Percentiles rank a stretch among this genome's conserved stretches.
phyloP scores from a whole-genome alignment of 37 sponge, comb jelly and placozoan genomes.

The Spongilla lacustris region DNA sequence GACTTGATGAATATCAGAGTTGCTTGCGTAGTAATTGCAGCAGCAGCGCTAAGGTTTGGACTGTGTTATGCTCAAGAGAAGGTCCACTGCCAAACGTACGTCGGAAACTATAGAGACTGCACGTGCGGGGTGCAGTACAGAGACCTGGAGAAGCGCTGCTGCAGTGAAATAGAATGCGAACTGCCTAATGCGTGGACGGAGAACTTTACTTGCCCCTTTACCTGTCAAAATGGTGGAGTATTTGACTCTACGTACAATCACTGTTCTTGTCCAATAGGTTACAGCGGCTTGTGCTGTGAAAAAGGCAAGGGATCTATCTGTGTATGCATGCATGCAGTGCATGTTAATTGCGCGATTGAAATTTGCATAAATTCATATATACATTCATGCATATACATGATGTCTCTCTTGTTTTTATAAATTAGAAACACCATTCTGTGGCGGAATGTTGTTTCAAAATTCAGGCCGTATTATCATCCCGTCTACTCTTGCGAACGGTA shows the following conservation, averaged over 20 bases:
- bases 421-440: conserved; percentile 57
- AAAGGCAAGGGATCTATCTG: conserved; percentile 29
- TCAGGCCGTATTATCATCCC: not conserved
- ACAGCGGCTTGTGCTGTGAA: conserved; percentile 63
- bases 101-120: conserved; percentile 27
- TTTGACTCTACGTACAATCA: not conserved
- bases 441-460: conserved; percentile 4
- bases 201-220: conserved; percentile 36
- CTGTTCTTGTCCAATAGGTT: conserved; percentile 19
- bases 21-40: not conserved
- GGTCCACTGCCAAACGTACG: not conserved
- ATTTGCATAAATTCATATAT: no score
- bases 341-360: no score
- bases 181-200: conserved; percentile 14
- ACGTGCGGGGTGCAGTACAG: conserved; percentile 31
- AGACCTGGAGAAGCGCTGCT: conserved; percentile 43
- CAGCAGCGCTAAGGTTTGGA: not conserved
- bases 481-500: not conserved
- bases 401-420: no score
- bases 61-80: not conserved
- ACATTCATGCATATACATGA: no score
- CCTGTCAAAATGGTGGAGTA: conserved; percentile 63
- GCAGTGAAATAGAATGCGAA: conserved; percentile 26
- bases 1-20: not conserved
- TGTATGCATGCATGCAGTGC: no score